Evolutionary conservation across 1,140 invertebrate genomes (phyloP).

Genomic region (Plutomurus gul): DNA sequence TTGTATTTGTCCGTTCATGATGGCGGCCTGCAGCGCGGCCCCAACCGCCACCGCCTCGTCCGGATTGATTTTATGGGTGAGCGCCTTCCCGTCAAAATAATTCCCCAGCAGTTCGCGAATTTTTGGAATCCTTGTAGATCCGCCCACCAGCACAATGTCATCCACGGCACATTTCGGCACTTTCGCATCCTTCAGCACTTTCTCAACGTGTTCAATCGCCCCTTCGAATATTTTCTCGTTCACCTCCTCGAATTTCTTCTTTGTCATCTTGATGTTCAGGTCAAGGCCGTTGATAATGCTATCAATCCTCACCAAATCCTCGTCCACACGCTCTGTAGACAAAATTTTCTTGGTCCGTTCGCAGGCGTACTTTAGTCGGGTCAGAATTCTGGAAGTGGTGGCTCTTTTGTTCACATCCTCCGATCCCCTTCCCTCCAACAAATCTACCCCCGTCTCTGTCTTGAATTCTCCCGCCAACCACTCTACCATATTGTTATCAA

Average conservation of each 20-base stretch:
- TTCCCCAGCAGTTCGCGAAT: conserved; percentile 69
- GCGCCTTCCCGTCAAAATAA: conserved; percentile 69
- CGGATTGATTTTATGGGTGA: conserved; percentile 79
- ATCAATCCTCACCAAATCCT: conserved; percentile 92
- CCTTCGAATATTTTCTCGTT: conserved; percentile 79
- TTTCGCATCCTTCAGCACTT: conserved; percentile 69
- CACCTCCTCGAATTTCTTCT: conserved; percentile 91
- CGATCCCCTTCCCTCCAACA: conserved; percentile 62
- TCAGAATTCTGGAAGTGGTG: conserved; percentile 83
- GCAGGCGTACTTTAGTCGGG: conserved; percentile 89
- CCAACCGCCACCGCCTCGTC: conserved; percentile 82
- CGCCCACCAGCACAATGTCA: conserved; percentile 73
- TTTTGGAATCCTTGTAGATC: conserved; percentile 70
- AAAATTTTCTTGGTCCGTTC: conserved; percentile 96
- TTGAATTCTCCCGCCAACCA: conserved; percentile 97
- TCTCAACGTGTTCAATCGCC: conserved; percentile 72
- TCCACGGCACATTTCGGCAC: conserved; percentile 65
- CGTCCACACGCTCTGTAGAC: conserved; percentile 84
- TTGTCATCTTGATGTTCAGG: conserved; percentile 90
- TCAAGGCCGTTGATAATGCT: conserved; percentile 94
- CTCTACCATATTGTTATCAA: conserved; percentile 93
- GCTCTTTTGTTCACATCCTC: background rate
- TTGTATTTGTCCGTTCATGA: conserved; percentile 60
- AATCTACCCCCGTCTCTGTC: conserved; percentile 87
- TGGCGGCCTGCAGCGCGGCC: conserved; percentile 67